These are phyloP conservation scores for Rhinogobio ventralis DNA, from an alignment of 2,797 vertebrate species.

Conservation along the genomic window DNA sequence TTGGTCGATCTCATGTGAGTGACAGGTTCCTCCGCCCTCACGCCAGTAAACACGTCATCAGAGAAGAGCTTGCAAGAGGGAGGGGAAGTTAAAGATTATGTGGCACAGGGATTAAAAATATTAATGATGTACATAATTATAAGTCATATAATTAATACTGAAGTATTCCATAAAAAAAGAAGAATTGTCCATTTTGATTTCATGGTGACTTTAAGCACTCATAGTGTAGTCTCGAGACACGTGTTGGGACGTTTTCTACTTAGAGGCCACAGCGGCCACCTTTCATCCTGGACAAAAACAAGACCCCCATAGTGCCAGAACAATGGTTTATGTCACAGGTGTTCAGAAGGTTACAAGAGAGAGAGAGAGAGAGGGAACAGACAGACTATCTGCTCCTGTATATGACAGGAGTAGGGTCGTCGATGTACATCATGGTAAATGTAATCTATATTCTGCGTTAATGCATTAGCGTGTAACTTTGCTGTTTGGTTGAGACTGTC, in stretches of 20 bases:
- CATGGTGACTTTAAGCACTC: not conserved
- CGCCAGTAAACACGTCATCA: no score
- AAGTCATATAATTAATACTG: no score
- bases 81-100: no score
- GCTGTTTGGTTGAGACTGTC: conserved; percentile 14
- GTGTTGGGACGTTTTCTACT: not conserved
- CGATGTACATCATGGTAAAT: not conserved
- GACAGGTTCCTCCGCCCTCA: no score
- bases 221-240: not conserved
- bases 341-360: not conserved
- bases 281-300: conserved; percentile 54
- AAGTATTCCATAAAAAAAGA: no score
- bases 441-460: not conserved
- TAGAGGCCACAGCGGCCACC: conserved; percentile 18
- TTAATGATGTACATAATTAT: no score
- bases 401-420: not conserved
- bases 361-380: not conserved
- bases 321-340: conserved; percentile 27
- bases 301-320: conserved; percentile 40
- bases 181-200: no score
- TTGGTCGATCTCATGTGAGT: no score
- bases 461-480: not conserved
- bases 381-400: not conserved
- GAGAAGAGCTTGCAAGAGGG: no score
- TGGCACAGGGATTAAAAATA: no score